Base-by-base conservation (phyloP, 2,797 vertebrate species). In the Mycteria americana region DNA sequence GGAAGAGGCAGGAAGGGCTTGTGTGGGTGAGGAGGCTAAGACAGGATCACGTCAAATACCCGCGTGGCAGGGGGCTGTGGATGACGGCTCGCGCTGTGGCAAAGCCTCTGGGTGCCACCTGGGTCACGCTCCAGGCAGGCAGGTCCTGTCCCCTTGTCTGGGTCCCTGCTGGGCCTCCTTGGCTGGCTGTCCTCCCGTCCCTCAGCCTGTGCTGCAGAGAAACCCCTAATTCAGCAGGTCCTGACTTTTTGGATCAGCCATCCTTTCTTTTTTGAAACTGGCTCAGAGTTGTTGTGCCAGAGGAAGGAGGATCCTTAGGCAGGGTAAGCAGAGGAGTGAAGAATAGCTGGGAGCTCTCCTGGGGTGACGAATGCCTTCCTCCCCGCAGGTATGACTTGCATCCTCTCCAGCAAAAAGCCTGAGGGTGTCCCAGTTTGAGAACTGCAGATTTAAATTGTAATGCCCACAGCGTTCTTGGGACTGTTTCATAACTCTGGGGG, bases 401-500 rank as follows among this genome's bases (percentile, higher is more conserved):
- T 56, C 37, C 31, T 89, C n/a, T 45, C 59, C 57, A 51, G 48
- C 35, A 59, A 37, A 73, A 67, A 74, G 60, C 39, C 43, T 6
- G 45, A n/a, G 50, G 25, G 18, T 62, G 50, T 87, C 41, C 64
- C 16, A 10, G 0, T 48, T 23, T 7, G 43, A 60, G 74, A 73
- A 13, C 24, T 68, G 60, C 22, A 1, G 2, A 23, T 83, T 25
- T 53, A 39, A 53, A 35, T 33, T 27, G 4, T 48, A 9, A 21
- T 0, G 0, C 57, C 57, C 54, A 6, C 24, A 13, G 5, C 2
- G 0, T 21, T 31, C 0, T 1, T 65, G 77, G 39, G 25, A 3
- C 39, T 6, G 18, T 46, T 46, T 14, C 3, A 2, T 67, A 25
- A 10, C n/a, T 14, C 54, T 2, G 16, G 33, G n/a, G 45, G 7